Evolutionary conservation across 2,797 vertebrate genomes (phyloP).

Genomic region (Remorina albescens): DNA sequence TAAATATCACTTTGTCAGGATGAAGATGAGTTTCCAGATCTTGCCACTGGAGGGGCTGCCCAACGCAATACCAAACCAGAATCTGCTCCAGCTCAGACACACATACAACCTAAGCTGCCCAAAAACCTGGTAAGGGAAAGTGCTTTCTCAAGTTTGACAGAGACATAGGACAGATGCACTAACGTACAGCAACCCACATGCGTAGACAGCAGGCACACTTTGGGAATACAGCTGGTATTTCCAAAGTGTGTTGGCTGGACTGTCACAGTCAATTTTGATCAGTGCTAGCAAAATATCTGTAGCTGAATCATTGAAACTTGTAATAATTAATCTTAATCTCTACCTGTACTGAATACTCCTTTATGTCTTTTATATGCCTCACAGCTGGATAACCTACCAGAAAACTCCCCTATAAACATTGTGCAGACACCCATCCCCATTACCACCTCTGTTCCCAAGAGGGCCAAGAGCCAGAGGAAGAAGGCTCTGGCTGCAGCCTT

Average conservation of each 20-base stretch:
- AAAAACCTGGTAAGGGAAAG: slow-evolving; percentile 88
- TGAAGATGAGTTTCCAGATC: slow-evolving; percentile 95
- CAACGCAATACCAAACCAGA: slow-evolving; percentile 86
- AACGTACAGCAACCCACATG: not conserved
- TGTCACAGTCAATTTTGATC: not conserved
- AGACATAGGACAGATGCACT: too few relatives aligned
- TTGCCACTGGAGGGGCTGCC: slow-evolving; percentile 84
- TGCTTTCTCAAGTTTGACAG: not conserved
- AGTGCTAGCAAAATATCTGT: not conserved
- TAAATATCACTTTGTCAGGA: slow-evolving; percentile 89
- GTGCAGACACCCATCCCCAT: slow-evolving; percentile 99
- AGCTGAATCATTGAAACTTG: not conserved
- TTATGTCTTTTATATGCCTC: slow-evolving; percentile 22
- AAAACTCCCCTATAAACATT: slow-evolving; percentile 97
- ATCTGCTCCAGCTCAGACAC: slow-evolving; percentile 60
- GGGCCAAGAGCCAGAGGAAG: slow-evolving; percentile 99
- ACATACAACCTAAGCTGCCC: slow-evolving; percentile 89
- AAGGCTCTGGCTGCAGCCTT: slow-evolving; percentile 96
- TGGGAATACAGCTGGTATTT: too few relatives aligned
- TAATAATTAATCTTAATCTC: not conserved
- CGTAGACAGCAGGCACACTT: not conserved
- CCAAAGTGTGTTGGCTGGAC: too few relatives aligned
- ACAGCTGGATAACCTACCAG: slow-evolving; percentile 95
- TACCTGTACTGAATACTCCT: not conserved
- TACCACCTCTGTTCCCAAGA: slow-evolving; percentile 97